Evolutionary conservation across 2,888 invertebrate species (phyloP).

Genomic region (Campaea margaritaria): DNA sequence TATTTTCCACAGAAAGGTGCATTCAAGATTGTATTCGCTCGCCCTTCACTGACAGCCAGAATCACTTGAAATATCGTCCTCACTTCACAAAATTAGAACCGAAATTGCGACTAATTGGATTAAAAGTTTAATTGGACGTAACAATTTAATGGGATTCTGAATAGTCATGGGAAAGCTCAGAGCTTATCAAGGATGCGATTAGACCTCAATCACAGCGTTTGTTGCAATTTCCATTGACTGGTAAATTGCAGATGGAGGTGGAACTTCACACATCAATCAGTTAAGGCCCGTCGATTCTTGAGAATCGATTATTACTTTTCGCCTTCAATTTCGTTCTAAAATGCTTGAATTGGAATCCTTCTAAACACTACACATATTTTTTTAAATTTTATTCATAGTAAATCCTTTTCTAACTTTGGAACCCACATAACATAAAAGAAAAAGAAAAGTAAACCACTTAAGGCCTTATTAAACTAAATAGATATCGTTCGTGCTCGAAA

Average conservation of each 20-base stretch:
- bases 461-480: not conserved
- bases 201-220: slow-evolving; percentile 76
- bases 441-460: not conserved
- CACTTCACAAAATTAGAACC: slow-evolving; percentile 33
- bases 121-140: slow-evolving; percentile 73
- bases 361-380: not conserved
- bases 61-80: slow-evolving; percentile 72
- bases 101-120: slow-evolving; percentile 42
- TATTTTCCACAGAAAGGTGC: not conserved
- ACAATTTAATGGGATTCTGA: slow-evolving; percentile 71
- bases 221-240: slow-evolving; percentile 84
- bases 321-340: slow-evolving; percentile 12
- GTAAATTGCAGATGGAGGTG: slow-evolving; percentile 71
- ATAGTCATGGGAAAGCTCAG: slow-evolving; percentile 79
- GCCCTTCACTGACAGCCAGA: slow-evolving; percentile 60
- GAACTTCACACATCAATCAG: slow-evolving; percentile 72
- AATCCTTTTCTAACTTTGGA: too few species aligned
- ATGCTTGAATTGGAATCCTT: not conserved
- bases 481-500: slow-evolving; percentile 16
- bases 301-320: slow-evolving; percentile 45
- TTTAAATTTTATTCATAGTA: too few species aligned
- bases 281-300: slow-evolving; percentile 52
- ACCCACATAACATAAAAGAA: not conserved
- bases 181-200: slow-evolving; percentile 70
- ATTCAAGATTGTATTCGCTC: not conserved